Conservation (phyloP, 2,797 vertebrate species). For the Scleropages formosus region DNA sequence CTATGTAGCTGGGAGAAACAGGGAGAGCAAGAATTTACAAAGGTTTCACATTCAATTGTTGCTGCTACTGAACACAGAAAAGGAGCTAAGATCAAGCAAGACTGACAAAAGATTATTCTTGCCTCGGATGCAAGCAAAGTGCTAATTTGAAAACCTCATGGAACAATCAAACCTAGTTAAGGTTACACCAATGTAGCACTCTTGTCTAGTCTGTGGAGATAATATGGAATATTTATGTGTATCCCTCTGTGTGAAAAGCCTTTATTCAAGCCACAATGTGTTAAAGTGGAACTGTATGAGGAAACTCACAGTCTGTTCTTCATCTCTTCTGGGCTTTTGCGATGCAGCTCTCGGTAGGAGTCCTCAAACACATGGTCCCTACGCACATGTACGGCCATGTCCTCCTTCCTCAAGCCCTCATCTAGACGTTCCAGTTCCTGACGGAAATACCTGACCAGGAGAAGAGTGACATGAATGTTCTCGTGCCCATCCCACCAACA, state of each 20-base stretch:
- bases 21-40: background rate
- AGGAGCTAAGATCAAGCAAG: background rate
- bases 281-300: background rate
- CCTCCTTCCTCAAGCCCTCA: conserved; percentile 90
- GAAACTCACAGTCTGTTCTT: conserved; percentile 89
- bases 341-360: conserved; percentile 89
- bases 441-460: conserved; percentile 81
- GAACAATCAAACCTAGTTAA: too few species aligned
- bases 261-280: too few species aligned
- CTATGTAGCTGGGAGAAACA: conserved; percentile 80
- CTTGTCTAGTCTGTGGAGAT: too few species aligned
- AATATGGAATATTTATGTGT: too few species aligned
- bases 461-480: too few species aligned
- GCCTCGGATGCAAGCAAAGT: too few species aligned
- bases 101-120: background rate
- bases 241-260: too few species aligned
- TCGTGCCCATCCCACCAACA: too few species aligned
- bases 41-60: too few species aligned
- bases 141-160: too few species aligned
- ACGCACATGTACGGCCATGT: conserved; percentile 95
- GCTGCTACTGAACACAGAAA: background rate
- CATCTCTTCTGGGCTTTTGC: conserved; percentile 96
- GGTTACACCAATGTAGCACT: too few species aligned
- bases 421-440: conserved; percentile 92
- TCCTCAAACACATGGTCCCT: conserved; percentile 96